Conservation (phyloP, 1,140 invertebrate species). For the Asobara japonica region DNA sequence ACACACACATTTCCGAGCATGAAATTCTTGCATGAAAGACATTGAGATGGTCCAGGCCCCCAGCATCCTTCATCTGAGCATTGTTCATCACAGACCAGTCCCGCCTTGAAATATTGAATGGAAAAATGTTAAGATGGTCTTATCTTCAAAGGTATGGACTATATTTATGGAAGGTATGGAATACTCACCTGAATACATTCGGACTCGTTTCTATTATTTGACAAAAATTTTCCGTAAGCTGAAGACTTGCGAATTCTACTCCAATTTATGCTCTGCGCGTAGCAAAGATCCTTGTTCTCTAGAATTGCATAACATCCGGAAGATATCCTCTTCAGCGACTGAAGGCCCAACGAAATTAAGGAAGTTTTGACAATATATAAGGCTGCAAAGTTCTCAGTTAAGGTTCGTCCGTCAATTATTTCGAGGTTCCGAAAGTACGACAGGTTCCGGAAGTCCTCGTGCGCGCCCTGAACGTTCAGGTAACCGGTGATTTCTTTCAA, state of each 20-base stretch:
- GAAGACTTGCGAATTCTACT: constrained; percentile 76
- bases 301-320: constrained; percentile 90
- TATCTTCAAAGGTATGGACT: no score
- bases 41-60: constrained; percentile 90
- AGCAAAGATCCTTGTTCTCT: constrained; percentile 91
- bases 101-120: no score
- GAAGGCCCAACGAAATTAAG: constrained; percentile 83
- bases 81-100: constrained; percentile 84
- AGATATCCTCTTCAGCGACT: constrained; percentile 85
- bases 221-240: constrained; percentile 74
- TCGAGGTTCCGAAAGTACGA: constrained; percentile 94
- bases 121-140: no score
- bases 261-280: constrained; percentile 89
- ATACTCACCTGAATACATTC: no score
- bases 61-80: constrained; percentile 94
- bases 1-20: constrained; percentile 84
- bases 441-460: constrained; percentile 87
- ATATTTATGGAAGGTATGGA: no score
- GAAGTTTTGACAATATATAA: constrained; percentile 92
- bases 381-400: constrained; percentile 88
- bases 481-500: constrained; percentile 94
- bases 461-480: constrained; percentile 89
- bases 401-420: constrained; percentile 87
- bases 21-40: constrained; percentile 88
- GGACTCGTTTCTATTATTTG: constrained; percentile 76